Percentiles rank a stretch among this genome's conserved stretches.
These are phyloP conservation scores for Gallinago solitaria DNA, from an alignment of 2,797 vertebrate genomes.

Conservation along the genomic window DNA sequence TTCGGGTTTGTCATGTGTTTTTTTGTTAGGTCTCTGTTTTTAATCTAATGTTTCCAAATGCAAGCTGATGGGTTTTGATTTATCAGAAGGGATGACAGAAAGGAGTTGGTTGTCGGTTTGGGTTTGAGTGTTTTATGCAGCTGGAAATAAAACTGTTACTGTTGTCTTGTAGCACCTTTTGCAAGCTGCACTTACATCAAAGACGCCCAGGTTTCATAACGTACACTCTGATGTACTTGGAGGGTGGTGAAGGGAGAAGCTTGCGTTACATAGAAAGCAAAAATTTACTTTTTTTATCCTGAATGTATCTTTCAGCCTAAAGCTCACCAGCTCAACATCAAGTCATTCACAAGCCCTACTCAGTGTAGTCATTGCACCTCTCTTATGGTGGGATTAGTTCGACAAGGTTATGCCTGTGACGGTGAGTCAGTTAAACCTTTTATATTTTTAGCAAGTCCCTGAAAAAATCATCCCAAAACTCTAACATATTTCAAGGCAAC, in stretches of 20 bases:
- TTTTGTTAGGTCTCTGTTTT: constrained; percentile 29
- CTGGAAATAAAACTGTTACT: background rate
- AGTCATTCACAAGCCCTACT: constrained; percentile 92
- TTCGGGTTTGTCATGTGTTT: constrained; percentile 39
- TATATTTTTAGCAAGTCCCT: background rate
- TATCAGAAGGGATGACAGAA: background rate
- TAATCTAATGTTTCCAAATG: background rate
- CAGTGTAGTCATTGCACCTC: constrained; percentile 98
- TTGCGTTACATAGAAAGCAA: background rate
- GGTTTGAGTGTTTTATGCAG: background rate
- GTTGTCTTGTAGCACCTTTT: background rate
- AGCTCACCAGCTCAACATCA: constrained; percentile 95
- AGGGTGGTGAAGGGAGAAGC: background rate
- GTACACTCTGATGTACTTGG: background rate
- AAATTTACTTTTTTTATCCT: background rate
- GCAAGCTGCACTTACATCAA: background rate
- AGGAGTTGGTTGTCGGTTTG: background rate
- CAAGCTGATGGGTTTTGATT: background rate
- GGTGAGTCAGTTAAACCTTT: constrained; percentile 77
- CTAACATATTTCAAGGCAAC: background rate
- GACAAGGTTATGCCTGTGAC: constrained; percentile 96
- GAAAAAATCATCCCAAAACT: background rate
- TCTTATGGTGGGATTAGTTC: constrained; percentile 92
- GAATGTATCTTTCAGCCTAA: constrained; percentile 84
- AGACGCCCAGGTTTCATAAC: background rate